A percentile compares a stretch with the other conserved stretches of the same genome.
phyloP scores from a whole-genome alignment of 2,797 vertebrate species.

The Gambusia yucatana region DNA sequence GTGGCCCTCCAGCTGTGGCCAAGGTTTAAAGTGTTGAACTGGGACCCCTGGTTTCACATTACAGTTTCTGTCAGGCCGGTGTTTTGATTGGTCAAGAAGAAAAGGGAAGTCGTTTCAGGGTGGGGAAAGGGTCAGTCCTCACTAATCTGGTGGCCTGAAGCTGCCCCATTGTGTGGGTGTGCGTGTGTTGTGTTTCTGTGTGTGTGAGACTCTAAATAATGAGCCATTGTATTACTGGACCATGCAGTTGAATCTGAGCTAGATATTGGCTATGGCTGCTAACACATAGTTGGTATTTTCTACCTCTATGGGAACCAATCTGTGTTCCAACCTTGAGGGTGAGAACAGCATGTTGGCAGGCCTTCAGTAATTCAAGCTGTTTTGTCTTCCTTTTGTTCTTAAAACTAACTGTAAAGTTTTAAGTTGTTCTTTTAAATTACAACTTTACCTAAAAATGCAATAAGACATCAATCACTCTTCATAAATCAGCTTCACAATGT shows the following conservation, averaged over 20 bases:
- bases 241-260: constrained; percentile 57
- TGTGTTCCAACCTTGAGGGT: constrained; percentile 32
- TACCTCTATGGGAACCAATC: constrained; percentile 32
- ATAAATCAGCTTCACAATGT: constrained; percentile 22
- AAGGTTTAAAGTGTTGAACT: constrained; percentile 70
- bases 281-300: constrained; percentile 57
- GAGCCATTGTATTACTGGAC: constrained; percentile 79
- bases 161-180: constrained; percentile 64
- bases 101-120: constrained; percentile 67
- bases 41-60: constrained; percentile 78
- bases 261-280: constrained; percentile 62
- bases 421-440: not conserved
- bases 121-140: constrained; percentile 72
- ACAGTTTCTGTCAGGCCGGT: constrained; percentile 72
- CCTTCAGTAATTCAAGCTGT: constrained; percentile 23
- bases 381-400: not conserved
- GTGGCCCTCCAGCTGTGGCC: constrained; percentile 73
- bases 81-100: constrained; percentile 71
- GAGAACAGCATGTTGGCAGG: constrained; percentile 16
- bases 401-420: not conserved
- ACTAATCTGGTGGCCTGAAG: constrained; percentile 75
- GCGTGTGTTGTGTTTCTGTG: constrained; percentile 11
- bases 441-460: not conserved
- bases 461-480: not conserved
- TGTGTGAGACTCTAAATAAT: constrained; percentile 70